Evolutionary conservation across 2,797 vertebrate genomes (phyloP).

Genomic region (Epinephelus malabaricus): DNA sequence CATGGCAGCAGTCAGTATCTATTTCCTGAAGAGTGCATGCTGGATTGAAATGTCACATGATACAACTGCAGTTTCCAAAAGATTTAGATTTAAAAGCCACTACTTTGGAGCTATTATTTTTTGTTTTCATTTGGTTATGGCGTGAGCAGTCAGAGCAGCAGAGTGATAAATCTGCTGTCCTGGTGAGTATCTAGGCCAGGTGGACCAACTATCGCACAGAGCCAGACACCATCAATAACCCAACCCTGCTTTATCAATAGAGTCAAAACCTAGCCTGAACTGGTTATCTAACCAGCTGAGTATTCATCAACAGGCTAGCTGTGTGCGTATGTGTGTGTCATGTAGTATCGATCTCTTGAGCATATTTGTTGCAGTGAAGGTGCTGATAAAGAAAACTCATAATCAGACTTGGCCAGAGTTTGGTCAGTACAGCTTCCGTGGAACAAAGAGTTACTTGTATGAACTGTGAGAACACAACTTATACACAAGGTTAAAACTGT

Average conservation of each 20-base stretch:
- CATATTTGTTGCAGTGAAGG: conserved; percentile 1
- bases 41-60: neutral
- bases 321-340: conserved; percentile 34
- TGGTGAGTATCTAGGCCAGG: conserved; percentile 29
- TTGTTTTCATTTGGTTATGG: neutral
- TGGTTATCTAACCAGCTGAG: conserved; percentile 47
- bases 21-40: neutral
- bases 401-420: conserved; percentile 37
- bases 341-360: conserved; percentile 22
- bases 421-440: conserved; percentile 12
- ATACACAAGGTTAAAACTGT: neutral
- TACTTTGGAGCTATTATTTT: neutral
- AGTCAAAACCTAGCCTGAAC: conserved; percentile 8
- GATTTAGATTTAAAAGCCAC: neutral
- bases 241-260: conserved; percentile 33
- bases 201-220: conserved; percentile 5
- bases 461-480: conserved; percentile 50
- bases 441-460: conserved; percentile 62
- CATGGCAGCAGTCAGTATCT: neutral
- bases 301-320: conserved; percentile 45
- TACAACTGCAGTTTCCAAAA: neutral
- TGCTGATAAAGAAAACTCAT: conserved; percentile 47
- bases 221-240: conserved; percentile 56
- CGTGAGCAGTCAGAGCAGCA: neutral
- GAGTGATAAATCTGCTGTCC: neutral